A percentile compares a stretch with the other conserved stretches of the same genome.
These are phyloP conservation scores for Cathartes aura DNA, from an alignment of 2,113 vertebrate species.

Conservation along the genomic window DNA sequence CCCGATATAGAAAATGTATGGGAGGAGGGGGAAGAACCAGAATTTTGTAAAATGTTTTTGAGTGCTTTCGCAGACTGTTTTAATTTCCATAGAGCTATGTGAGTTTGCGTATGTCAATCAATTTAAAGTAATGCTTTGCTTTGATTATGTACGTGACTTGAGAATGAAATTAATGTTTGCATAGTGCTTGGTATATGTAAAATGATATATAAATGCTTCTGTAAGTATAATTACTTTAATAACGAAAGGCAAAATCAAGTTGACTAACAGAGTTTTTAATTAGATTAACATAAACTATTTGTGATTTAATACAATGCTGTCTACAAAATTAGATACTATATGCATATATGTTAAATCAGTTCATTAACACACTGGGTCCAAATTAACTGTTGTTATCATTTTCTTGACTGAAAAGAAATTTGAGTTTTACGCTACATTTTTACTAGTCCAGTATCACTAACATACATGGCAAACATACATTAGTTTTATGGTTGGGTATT, in stretches of 20 bases:
- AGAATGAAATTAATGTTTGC: slow-evolving; percentile 50
- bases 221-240: slow-evolving; percentile 42
- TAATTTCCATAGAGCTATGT: neutral
- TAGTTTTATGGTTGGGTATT: neutral
- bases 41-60: neutral
- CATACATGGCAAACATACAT: neutral
- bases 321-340: neutral
- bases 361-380: neutral
- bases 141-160: slow-evolving; percentile 6
- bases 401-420: neutral
- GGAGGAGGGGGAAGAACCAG: neutral
- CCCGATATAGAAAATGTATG: neutral
- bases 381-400: neutral
- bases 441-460: neutral
- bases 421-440: neutral
- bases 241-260: slow-evolving; percentile 40
- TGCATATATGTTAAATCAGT: neutral
- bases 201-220: slow-evolving; percentile 29
- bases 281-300: slow-evolving; percentile 44
- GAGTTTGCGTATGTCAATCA: slow-evolving; percentile 29
- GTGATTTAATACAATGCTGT: slow-evolving; percentile 11
- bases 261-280: slow-evolving; percentile 41
- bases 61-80: neutral
- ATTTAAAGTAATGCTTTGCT: slow-evolving; percentile 40
- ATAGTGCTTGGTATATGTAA: neutral